Evolutionary conservation across 2,888 invertebrate genomes (phyloP).

Genomic region (Mythimna ferrago): DNA sequence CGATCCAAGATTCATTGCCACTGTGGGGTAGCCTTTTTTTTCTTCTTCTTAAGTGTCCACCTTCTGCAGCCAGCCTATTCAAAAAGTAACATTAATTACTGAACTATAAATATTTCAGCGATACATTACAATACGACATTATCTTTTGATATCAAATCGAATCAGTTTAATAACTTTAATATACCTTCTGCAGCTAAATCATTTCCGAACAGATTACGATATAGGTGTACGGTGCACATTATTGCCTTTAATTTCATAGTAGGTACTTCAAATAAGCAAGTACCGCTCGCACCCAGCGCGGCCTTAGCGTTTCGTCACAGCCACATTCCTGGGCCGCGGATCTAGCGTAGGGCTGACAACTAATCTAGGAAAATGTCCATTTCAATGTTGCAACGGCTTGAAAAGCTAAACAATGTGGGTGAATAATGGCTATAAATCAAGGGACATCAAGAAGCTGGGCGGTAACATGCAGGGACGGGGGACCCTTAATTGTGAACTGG

Average conservation of each 20-base stretch:
- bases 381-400: constrained; percentile 46
- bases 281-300: constrained; percentile 63
- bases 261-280: constrained; percentile 59
- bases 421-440: constrained; percentile 47
- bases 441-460: constrained; percentile 43
- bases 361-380: constrained; percentile 39
- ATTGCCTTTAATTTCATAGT: constrained; percentile 63
- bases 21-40: no score
- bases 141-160: constrained; percentile 48
- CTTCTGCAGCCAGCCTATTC: neutral
- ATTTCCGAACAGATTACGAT: constrained; percentile 59
- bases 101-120: neutral
- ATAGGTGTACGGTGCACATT: constrained; percentile 58
- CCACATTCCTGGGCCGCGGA: constrained; percentile 70
- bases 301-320: constrained; percentile 78
- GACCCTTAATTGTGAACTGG: neutral
- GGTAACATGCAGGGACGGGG: constrained; percentile 5
- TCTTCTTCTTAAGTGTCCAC: neutral
- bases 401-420: constrained; percentile 52
- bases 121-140: constrained; percentile 26
- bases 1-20: no score
- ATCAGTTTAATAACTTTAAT: constrained; percentile 54
- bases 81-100: neutral
- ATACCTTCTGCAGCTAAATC: constrained; percentile 46
- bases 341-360: constrained; percentile 61